Evolutionary conservation across 2,113 vertebrate genomes (phyloP).

Genomic region (Cebidichthys violaceus): DNA sequence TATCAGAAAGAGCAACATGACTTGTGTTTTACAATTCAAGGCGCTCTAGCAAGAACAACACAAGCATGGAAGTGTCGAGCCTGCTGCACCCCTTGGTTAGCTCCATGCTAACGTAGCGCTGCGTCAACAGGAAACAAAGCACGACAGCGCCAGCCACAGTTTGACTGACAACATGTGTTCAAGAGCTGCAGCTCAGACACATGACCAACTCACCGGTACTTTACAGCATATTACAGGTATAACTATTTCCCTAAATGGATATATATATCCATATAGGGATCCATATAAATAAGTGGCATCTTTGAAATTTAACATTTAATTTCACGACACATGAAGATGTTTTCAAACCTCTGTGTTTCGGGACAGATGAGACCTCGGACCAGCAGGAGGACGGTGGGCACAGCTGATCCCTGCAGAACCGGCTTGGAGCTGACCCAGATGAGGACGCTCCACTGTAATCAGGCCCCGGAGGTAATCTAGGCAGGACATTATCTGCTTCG

Average conservation of each 20-base stretch:
- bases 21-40: neutral
- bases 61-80: neutral
- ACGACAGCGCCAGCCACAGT: too few relatives aligned
- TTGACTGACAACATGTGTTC: too few relatives aligned
- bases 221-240: neutral
- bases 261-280: too few relatives aligned
- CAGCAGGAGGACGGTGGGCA: slow-evolving; percentile 41
- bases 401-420: slow-evolving; percentile 63
- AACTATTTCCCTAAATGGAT: slow-evolving; percentile 22
- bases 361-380: slow-evolving; percentile 53
- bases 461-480: slow-evolving; percentile 73
- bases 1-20: neutral
- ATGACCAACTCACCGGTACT: neutral
- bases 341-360: slow-evolving; percentile 27
- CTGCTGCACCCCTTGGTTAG: slow-evolving; percentile 8
- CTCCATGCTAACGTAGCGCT: slow-evolving; percentile 12
- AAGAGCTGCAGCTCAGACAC: too few relatives aligned
- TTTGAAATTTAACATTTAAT: slow-evolving; percentile 36
- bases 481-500: slow-evolving; percentile 70
- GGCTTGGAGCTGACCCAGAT: slow-evolving; percentile 65
- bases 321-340: slow-evolving; percentile 23
- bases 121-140: slow-evolving; percentile 5
- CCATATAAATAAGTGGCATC: too few relatives aligned
- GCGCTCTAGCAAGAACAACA: neutral
- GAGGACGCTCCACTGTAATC: slow-evolving; percentile 70